A percentile compares a stretch with the other conserved stretches of the same genome.
Evolutionary conservation across 2,888 invertebrate genomes (phyloP).

Genomic region (Heliconius ethilla): DNA sequence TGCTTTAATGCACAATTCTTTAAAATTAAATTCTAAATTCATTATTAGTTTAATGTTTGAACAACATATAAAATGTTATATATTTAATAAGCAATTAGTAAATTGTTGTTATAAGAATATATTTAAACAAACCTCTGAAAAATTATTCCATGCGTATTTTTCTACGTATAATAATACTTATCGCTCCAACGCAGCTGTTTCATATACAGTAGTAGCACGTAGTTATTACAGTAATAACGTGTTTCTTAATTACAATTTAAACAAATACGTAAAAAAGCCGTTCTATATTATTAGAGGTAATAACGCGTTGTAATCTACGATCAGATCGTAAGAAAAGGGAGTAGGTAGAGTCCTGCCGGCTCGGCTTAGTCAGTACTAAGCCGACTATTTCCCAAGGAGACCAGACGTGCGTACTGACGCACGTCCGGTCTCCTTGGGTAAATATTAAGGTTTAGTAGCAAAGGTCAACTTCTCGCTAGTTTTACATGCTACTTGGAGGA

Average conservation of each 20-base stretch:
- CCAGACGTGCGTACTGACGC: slow-evolving; percentile 32
- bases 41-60: no score
- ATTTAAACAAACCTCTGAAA: neutral
- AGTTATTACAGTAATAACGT: no score
- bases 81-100: no score
- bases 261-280: neutral
- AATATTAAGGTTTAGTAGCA: slow-evolving; percentile 19
- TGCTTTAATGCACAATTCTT: no score
- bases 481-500: neutral
- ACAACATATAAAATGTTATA: no score
- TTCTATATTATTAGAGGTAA: slow-evolving; percentile 12
- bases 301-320: slow-evolving; percentile 10
- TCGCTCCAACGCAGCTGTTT: no score
- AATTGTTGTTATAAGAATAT: no score
- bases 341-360: neutral
- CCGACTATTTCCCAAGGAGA: no score
- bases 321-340: neutral
- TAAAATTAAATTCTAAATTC: no score
- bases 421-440: slow-evolving; percentile 30
- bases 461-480: slow-evolving; percentile 15
- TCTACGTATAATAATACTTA: no score
- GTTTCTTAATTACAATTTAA: neutral
- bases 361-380: no score
- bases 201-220: neutral
- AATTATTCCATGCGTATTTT: no score